Evolutionary conservation across 2,113 vertebrate species (phyloP).

Genomic region (Cercopithecus mona): DNA sequence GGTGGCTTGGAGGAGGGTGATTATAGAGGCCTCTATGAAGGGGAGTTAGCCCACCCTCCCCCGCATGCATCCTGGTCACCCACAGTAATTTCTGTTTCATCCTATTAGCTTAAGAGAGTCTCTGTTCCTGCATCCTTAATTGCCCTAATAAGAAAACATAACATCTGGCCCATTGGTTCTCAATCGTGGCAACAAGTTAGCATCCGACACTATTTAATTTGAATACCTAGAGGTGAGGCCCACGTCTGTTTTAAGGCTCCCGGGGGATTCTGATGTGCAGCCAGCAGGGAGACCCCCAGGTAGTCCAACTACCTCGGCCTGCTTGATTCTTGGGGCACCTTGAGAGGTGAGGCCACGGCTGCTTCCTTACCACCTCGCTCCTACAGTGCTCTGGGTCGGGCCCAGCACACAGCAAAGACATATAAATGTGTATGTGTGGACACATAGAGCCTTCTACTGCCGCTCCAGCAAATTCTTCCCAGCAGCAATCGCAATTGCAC

Average conservation of each 20-base stretch:
- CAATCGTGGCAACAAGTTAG: not conserved
- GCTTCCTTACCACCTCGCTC: not conserved
- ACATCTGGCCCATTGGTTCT: not conserved
- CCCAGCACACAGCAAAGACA: not conserved
- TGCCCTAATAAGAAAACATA: not conserved
- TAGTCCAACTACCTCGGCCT: not conserved
- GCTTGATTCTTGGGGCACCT: not conserved
- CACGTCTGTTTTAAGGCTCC: not conserved
- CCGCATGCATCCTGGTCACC: not conserved
- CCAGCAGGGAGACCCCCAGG: not conserved
- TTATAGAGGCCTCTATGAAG: not conserved
- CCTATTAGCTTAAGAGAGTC: not conserved
- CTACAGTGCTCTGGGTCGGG: not conserved
- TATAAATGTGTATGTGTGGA: not conserved
- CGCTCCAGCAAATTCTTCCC: not conserved
- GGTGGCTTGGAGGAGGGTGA: not conserved
- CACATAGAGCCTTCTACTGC: accelerated
- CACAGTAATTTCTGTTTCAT: not conserved
- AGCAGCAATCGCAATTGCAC: not conserved
- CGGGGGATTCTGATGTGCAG: not conserved
- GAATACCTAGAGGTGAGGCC: not conserved
- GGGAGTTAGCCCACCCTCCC: not conserved
- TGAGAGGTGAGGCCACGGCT: accelerated
- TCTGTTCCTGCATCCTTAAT: not conserved
- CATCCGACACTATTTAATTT: not conserved